Evolutionary conservation across 2,888 invertebrate genomes (phyloP).

Genomic region (Trachelus iudaicus): DNA sequence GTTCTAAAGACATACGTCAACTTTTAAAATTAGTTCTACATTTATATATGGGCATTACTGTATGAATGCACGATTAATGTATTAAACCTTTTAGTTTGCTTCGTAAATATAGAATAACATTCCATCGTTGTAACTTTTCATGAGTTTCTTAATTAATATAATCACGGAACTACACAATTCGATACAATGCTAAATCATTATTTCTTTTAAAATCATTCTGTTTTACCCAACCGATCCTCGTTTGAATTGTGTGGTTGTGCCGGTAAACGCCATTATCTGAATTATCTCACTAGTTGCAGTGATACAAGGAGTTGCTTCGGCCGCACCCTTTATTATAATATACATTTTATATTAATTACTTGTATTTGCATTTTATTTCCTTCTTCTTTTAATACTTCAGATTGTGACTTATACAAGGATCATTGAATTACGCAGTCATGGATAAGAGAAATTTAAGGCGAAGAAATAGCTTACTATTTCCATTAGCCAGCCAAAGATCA

Average conservation of each 20-base stretch:
- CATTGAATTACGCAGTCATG: slow-evolving; percentile 21
- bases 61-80: neutral
- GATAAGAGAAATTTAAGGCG: slow-evolving; percentile 37
- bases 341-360: neutral
- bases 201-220: too few relatives aligned
- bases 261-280: neutral
- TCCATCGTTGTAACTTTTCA: too few relatives aligned
- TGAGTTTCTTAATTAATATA: too few relatives aligned
- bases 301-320: neutral
- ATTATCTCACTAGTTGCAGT: neutral
- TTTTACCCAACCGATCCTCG: too few relatives aligned
- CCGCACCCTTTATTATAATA: neutral
- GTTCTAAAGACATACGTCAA: neutral
- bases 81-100: neutral
- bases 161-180: too few relatives aligned
- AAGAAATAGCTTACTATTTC: slow-evolving; percentile 24
- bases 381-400: neutral
- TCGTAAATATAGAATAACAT: too few relatives aligned
- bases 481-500: neutral
- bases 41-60: neutral
- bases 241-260: neutral
- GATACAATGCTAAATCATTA: too few relatives aligned
- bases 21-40: neutral
- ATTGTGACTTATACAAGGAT: neutral
- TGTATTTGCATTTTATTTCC: neutral